Conservation (phyloP, 2,113 vertebrate species). For the Petroica traversi region DNA sequence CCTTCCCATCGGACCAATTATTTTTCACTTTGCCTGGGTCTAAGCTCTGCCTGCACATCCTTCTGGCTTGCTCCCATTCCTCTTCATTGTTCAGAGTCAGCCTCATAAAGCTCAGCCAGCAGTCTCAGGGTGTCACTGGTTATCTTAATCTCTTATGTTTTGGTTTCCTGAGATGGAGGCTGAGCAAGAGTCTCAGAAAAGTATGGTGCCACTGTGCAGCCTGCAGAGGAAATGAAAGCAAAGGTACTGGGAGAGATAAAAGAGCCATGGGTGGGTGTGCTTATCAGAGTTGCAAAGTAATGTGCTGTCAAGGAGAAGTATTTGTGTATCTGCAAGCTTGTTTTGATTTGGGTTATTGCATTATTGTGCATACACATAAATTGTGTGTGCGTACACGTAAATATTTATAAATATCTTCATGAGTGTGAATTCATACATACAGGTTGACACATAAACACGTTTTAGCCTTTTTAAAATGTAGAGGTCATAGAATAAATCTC, state of each 20-base stretch:
- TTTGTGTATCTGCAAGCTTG: not conserved
- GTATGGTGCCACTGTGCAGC: not conserved
- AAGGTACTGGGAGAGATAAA: not conserved
- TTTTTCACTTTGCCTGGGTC: not conserved
- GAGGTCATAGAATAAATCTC: not conserved
- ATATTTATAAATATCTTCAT: not conserved
- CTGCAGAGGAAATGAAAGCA: not conserved
- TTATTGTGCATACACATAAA: not conserved
- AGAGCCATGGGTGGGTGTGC: not conserved
- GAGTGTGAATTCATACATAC: not conserved
- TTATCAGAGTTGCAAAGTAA: not conserved
- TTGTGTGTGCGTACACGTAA: not conserved
- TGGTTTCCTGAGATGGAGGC: accelerated
- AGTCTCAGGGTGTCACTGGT: not conserved
- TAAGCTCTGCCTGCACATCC: not conserved
- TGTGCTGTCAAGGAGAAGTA: not conserved
- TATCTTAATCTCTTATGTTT: not conserved
- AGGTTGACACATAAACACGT: not conserved
- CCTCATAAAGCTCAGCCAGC: not conserved
- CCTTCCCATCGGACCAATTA: not conserved
- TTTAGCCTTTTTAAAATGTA: not conserved
- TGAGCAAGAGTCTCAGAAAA: not conserved
- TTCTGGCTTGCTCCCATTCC: not conserved
- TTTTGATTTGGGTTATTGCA: not conserved
- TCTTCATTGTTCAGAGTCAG: accelerated